Conservation (phyloP, 2,113 vertebrate genomes). For the Alectura lathami region DNA sequence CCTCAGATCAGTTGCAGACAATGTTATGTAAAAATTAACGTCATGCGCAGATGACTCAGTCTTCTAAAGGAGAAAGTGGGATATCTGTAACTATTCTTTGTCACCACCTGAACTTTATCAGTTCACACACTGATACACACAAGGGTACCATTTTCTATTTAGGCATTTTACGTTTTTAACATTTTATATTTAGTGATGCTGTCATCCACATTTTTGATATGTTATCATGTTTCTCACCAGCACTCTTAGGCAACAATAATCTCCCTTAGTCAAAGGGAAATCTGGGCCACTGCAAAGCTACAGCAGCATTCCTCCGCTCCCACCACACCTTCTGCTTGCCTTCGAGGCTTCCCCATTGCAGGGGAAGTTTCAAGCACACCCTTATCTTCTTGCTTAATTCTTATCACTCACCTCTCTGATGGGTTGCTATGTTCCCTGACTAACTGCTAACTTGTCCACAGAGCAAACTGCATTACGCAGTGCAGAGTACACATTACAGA, state of each 20-base stretch:
- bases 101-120: neutral
- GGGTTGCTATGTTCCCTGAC: neutral
- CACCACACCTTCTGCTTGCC: neutral
- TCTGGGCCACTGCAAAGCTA: neutral
- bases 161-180: neutral
- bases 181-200: neutral
- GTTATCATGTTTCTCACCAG: neutral
- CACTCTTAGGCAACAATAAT: neutral
- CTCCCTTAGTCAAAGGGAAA: neutral
- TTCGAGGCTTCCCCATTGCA: neutral
- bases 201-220: neutral
- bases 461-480: neutral
- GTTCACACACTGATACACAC: neutral
- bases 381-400: neutral
- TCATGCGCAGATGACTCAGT: neutral
- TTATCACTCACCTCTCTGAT: neutral
- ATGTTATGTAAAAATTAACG: neutral
- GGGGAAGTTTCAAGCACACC: neutral
- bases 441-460: neutral
- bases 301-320: neutral
- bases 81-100: neutral
- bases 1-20: neutral
- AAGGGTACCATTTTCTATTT: neutral
- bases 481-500: neutral
- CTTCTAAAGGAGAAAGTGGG: neutral